phyloP scores from a whole-genome alignment of 1,140 invertebrate genomes.

The Bombus affinis region DNA sequence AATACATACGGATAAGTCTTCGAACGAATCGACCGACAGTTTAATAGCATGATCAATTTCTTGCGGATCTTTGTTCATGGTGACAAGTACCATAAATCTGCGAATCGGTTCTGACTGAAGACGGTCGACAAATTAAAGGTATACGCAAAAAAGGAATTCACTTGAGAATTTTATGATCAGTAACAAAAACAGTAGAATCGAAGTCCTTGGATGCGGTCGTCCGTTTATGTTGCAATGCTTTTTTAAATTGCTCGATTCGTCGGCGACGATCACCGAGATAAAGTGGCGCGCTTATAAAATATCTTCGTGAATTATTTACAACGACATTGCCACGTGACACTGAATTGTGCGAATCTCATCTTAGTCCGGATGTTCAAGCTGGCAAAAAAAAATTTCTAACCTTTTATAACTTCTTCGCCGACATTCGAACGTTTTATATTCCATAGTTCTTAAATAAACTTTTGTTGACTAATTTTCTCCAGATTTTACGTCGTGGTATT shows the following conservation, averaged over 20 bases:
- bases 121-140: background rate
- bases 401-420: too few relatives aligned
- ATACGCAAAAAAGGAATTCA: background rate
- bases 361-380: background rate
- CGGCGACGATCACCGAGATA: constrained; percentile 19
- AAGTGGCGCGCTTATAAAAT: constrained; percentile 18
- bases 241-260: constrained; percentile 22
- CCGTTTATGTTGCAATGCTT: constrained; percentile 1
- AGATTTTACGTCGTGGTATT: background rate
- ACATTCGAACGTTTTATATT: background rate
- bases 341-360: constrained; percentile 12
- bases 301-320: constrained; percentile 35
- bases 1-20: background rate
- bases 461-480: background rate
- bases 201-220: constrained; percentile 7
- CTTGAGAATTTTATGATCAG: background rate
- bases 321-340: background rate
- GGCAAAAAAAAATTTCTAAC: too few relatives aligned
- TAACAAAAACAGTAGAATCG: background rate
- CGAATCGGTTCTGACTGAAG: background rate
- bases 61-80: background rate
- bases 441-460: background rate
- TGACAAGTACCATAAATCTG: background rate
- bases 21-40: background rate
- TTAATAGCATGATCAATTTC: background rate